These are phyloP conservation scores for Drosophila punjabiensis DNA, from an alignment of 1,140 invertebrate species.

Conservation along the genomic window DNA sequence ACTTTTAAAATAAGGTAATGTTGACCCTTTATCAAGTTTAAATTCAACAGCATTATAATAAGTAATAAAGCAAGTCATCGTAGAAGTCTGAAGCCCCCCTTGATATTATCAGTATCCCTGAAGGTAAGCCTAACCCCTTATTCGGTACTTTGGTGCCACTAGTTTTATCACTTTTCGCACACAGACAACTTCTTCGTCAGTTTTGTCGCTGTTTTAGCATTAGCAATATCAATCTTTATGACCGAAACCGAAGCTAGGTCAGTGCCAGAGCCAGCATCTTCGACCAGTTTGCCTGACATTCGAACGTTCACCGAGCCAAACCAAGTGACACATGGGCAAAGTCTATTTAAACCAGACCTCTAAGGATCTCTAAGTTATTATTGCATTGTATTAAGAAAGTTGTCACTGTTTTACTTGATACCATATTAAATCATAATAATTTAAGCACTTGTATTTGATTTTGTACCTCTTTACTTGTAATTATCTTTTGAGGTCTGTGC, in stretches of 20 bases:
- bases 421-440: neutral
- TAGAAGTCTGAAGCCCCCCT: neutral
- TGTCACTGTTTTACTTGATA: neutral
- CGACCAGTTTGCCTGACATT: conserved; percentile 59
- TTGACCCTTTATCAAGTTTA: neutral
- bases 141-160: neutral
- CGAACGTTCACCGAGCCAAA: conserved; percentile 42
- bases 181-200: conserved; percentile 30
- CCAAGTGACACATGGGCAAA: conserved; percentile 22
- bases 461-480: neutral
- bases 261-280: conserved; percentile 76
- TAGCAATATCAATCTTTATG: conserved; percentile 65
- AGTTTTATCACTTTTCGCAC: conserved; percentile 7
- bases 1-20: neutral
- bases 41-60: too few relatives aligned
- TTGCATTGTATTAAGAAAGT: too few relatives aligned
- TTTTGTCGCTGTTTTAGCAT: conserved; percentile 26
- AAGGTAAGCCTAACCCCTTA: conserved; percentile 2
- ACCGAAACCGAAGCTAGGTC: conserved; percentile 69
- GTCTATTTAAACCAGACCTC: conserved; percentile 11
- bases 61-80: neutral
- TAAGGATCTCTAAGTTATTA: neutral
- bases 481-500: neutral
- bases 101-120: neutral
- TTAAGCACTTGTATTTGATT: too few relatives aligned